phyloP scores from a whole-genome alignment of 2,113 vertebrate species.

The Hoplias malabaricus region DNA sequence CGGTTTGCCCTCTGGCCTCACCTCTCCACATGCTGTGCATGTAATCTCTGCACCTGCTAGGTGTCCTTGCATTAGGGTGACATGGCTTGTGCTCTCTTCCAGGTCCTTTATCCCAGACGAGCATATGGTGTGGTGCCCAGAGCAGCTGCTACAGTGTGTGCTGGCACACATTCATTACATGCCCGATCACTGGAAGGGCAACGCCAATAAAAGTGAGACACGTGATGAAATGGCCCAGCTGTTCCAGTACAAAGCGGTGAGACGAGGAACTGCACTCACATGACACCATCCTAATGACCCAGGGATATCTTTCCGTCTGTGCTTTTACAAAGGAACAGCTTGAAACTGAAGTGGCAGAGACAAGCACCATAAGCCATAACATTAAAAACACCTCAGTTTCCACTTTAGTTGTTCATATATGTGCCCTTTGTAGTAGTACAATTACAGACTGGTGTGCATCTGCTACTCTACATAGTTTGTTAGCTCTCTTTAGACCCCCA shows the following conservation, averaged over 20 bases:
- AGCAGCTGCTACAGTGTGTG: conserved; percentile 94
- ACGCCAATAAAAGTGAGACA: conserved; percentile 93
- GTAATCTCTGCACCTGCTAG: conserved; percentile 8
- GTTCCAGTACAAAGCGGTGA: conserved; percentile 99
- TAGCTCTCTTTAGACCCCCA: no score
- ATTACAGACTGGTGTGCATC: no score
- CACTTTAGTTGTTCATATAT: no score
- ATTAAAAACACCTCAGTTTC: no score
- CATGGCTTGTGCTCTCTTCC: conserved; percentile 16
- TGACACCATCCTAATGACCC: neutral
- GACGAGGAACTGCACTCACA: neutral
- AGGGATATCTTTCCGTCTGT: neutral
- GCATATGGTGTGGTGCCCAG: conserved; percentile 95
- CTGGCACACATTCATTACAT: conserved; percentile 98
- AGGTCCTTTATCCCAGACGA: conserved; percentile 98
- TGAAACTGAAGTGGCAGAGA: neutral
- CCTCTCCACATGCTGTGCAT: neutral
- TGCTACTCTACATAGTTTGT: no score
- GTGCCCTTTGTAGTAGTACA: no score
- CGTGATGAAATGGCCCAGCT: conserved; percentile 96
- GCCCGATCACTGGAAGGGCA: conserved; percentile 99
- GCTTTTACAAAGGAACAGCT: neutral
- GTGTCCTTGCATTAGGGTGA: neutral
- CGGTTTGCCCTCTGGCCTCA: neutral
- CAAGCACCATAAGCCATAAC: no score